A percentile compares a stretch with the other conserved stretches of the same genome.
Conservation (phyloP, 2,797 vertebrate genomes). For the Agapornis canus region DNA sequence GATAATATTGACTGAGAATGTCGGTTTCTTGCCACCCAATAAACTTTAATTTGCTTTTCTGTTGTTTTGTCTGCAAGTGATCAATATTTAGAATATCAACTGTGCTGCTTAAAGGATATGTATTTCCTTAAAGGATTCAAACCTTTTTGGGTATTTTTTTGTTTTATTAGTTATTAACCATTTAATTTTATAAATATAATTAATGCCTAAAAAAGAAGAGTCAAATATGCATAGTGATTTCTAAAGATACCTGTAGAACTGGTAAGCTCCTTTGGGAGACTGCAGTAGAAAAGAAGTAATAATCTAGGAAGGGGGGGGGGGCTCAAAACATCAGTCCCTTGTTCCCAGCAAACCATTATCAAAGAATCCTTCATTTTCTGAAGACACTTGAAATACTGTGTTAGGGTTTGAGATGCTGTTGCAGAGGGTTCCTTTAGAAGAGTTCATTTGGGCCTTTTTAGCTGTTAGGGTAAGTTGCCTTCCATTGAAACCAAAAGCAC, state of each 20-base stretch:
- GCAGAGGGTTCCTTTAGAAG: not conserved
- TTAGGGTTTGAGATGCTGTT: not conserved
- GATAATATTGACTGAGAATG: constrained; percentile 37
- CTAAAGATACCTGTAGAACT: not conserved
- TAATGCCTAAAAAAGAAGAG: not conserved
- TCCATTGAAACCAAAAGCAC: not conserved
- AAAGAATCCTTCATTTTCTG: not conserved
- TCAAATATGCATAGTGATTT: not conserved
- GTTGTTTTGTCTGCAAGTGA: constrained; percentile 39
- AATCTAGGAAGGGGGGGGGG: not conserved
- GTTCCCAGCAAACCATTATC: not conserved
- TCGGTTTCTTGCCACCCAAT: constrained; percentile 7
- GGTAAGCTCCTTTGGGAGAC: not conserved
- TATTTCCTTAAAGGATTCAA: not conserved
- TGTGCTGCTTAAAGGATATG: not conserved
- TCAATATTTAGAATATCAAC: constrained; percentile 31
- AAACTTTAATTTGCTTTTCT: constrained; percentile 54
- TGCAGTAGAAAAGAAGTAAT: not conserved
- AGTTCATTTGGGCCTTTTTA: not conserved
- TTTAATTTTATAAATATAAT: not conserved
- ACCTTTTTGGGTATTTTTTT: not conserved
- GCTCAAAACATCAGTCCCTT: not conserved
- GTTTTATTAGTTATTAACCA: not conserved
- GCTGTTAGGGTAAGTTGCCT: not conserved
- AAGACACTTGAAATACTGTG: rapidly evolving